Evolutionary conservation across 1,140 invertebrate species (phyloP).

Genomic region (Spodoptera litura): DNA sequence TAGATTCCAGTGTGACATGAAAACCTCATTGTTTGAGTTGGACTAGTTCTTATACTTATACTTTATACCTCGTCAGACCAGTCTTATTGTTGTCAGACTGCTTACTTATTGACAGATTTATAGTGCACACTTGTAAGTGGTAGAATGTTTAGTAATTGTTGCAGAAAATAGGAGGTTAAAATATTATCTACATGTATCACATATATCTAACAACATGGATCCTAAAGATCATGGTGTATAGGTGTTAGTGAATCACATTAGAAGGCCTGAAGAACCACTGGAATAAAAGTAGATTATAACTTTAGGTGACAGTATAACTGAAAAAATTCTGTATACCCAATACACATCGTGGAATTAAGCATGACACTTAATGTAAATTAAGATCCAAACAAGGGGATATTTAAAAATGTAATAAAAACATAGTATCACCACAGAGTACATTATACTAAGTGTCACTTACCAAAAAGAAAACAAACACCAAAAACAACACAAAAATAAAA

Average conservation of each 20-base stretch:
- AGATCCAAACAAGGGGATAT: background rate
- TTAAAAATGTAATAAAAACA: no score
- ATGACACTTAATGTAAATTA: background rate
- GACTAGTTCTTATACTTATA: conserved; percentile 8
- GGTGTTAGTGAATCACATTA: no score
- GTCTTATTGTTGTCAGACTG: conserved; percentile 5
- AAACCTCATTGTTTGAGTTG: conserved; percentile 18
- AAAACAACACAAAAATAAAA: background rate
- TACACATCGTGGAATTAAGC: no score
- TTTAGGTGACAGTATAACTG: background rate
- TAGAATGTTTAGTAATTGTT: background rate
- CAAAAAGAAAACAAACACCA: background rate
- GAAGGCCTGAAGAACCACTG: background rate
- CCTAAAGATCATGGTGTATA: no score
- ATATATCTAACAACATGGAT: background rate
- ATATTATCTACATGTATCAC: background rate
- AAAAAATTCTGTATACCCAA: background rate
- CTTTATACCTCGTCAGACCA: background rate
- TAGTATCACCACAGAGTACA: no score
- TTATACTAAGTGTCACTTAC: background rate
- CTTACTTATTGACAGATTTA: conserved; percentile 35
- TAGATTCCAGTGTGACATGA: conserved; percentile 28
- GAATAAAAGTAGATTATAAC: background rate
- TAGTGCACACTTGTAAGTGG: background rate
- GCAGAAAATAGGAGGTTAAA: background rate